Conservation (phyloP, 2,888 invertebrate species). For the Tetragonula carbonaria region DNA sequence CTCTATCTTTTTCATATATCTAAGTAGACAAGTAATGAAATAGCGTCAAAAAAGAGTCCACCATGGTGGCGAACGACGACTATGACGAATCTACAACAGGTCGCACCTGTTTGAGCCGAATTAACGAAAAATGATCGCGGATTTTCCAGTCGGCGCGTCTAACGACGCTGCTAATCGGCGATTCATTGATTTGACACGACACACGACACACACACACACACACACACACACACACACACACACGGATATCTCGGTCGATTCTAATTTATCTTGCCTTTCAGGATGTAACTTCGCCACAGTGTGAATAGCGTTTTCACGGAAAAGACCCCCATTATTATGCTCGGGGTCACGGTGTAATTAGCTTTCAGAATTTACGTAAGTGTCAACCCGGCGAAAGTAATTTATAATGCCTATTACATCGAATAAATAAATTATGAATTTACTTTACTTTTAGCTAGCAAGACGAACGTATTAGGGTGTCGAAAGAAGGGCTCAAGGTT, state of each 20-base stretch:
- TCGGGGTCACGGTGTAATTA: slow-evolving; percentile 38
- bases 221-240: too few relatives aligned
- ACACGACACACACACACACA: background rate
- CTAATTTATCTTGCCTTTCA: slow-evolving; percentile 54
- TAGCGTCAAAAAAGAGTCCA: background rate
- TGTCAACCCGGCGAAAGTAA: slow-evolving; percentile 44
- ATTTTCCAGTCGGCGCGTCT: background rate
- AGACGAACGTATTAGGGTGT: too few relatives aligned
- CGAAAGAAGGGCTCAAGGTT: too few relatives aligned
- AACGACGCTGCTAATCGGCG: background rate
- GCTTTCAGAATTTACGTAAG: slow-evolving; percentile 48
- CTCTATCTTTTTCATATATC: background rate
- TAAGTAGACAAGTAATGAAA: background rate
- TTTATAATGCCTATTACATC: slow-evolving; percentile 50
- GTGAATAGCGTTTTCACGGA: background rate
- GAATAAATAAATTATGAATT: slow-evolving; percentile 32
- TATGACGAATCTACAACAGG: background rate
- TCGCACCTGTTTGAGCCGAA: background rate
- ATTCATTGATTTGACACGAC: background rate
- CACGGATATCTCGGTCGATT: slow-evolving; percentile 44
- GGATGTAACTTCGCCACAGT: background rate
- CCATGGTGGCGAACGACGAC: background rate
- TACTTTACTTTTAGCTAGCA: too few relatives aligned
- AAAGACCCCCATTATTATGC: slow-evolving; percentile 24
- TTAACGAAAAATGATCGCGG: slow-evolving; percentile 7